Conservation (phyloP, 2,113 vertebrate species). For the Sturnus vulgaris region DNA sequence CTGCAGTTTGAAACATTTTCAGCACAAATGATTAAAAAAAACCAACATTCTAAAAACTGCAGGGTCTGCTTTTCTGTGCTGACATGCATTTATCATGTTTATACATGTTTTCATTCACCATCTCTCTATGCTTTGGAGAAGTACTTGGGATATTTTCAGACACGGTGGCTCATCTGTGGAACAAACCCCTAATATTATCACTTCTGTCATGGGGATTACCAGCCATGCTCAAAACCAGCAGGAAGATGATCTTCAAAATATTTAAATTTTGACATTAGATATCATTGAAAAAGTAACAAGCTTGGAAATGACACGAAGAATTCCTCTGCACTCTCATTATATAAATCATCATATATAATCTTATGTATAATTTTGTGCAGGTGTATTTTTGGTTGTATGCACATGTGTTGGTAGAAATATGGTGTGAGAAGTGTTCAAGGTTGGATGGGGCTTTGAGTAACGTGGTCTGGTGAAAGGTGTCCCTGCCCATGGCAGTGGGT, state of each 20-base stretch:
- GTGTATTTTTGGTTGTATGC: neutral
- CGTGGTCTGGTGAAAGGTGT: neutral
- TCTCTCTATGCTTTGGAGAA: neutral
- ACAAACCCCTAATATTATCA: neutral
- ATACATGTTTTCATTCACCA: neutral
- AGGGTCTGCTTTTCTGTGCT: neutral
- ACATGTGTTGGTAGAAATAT: rapidly evolving
- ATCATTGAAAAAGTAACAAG: neutral
- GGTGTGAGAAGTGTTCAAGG: neutral
- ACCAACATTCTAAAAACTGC: neutral
- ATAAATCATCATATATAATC: neutral
- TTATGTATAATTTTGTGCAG: neutral
- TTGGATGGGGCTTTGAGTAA: neutral
- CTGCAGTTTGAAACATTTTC: neutral
- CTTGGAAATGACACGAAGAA: neutral
- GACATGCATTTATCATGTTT: neutral
- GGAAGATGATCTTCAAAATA: neutral
- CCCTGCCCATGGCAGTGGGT: neutral
- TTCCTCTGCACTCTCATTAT: neutral
- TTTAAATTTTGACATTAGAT: neutral
- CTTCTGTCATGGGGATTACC: neutral
- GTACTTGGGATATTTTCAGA: neutral
- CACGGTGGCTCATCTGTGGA: neutral
- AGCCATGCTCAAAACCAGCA: neutral
- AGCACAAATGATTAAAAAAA: neutral